Evolutionary conservation across 1,140 invertebrate species (phyloP).

Genomic region (Heliconius nattereri): DNA sequence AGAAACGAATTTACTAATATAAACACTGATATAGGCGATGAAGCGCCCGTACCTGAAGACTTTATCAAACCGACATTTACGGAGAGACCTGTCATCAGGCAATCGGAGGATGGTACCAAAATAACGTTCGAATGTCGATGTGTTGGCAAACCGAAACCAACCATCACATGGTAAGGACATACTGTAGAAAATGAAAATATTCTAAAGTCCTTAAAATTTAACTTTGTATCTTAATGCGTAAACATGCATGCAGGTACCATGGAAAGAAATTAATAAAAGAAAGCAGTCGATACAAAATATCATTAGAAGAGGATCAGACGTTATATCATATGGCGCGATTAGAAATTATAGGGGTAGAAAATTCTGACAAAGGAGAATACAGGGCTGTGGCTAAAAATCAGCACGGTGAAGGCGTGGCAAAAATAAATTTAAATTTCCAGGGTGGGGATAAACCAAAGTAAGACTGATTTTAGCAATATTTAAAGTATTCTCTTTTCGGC

Average conservation of each 20-base stretch:
- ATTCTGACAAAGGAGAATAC: slow-evolving; percentile 95
- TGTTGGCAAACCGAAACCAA: slow-evolving; percentile 96
- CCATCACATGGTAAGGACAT: slow-evolving; percentile 92
- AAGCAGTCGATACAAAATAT: slow-evolving; percentile 88
- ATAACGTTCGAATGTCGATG: slow-evolving; percentile 97
- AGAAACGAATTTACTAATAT: slow-evolving; percentile 49
- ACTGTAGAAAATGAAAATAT: slow-evolving; percentile 21
- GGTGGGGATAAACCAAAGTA: slow-evolving; percentile 93
- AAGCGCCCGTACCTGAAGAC: slow-evolving; percentile 93
- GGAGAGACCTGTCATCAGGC: slow-evolving; percentile 96
- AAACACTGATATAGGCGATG: slow-evolving; percentile 88
- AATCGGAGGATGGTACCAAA: slow-evolving; percentile 95
- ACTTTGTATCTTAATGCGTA: slow-evolving; percentile 21
- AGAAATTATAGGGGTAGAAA: slow-evolving; percentile 91
- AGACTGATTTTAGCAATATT: slow-evolving; percentile 54
- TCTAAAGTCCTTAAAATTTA: slow-evolving; percentile 30
- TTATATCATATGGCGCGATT: slow-evolving; percentile 93
- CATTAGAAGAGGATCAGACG: slow-evolving; percentile 91
- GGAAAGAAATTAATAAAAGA: slow-evolving; percentile 89
- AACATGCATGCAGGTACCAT: slow-evolving; percentile 87
- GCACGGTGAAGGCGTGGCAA: slow-evolving; percentile 94
- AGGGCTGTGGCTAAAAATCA: slow-evolving; percentile 95
- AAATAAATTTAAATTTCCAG: slow-evolving; percentile 98
- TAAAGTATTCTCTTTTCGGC: not conserved
- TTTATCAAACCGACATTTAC: slow-evolving; percentile 97